phyloP scores from a whole-genome alignment of 2,888 invertebrate genomes.

The Belgica antarctica region DNA sequence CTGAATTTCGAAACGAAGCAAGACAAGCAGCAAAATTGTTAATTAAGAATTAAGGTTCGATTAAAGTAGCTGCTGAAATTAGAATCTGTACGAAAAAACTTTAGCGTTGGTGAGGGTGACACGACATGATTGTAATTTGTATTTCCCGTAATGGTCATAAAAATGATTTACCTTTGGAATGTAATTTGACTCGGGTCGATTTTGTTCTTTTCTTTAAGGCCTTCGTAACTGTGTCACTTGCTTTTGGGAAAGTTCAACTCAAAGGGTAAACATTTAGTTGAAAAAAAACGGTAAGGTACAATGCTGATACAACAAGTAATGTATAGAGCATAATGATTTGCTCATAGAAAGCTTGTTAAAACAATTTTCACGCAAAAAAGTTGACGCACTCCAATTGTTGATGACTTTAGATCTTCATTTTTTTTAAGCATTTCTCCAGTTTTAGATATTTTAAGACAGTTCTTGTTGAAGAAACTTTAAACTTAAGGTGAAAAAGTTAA shows the following conservation, averaged over 20 bases:
- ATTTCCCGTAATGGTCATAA: not conserved
- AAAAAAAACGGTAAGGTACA: no score
- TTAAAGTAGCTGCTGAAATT: constrained; percentile 16
- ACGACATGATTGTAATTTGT: not conserved
- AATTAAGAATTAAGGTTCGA: constrained; percentile 38
- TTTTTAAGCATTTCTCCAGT: no score
- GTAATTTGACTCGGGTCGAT: no score
- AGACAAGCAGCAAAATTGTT: constrained; percentile 17
- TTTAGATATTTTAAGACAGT: no score
- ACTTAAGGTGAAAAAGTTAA: no score
- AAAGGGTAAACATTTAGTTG: not conserved
- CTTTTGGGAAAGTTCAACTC: not conserved
- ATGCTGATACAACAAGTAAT: no score
- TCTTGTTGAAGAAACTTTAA: no score
- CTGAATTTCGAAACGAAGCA: not conserved
- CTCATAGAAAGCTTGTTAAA: no score
- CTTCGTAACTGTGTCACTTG: constrained; percentile 5
- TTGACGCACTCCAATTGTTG: no score
- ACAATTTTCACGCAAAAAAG: no score
- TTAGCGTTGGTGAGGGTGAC: not conserved
- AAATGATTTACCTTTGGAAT: not conserved
- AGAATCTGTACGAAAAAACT: not conserved
- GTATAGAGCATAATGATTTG: no score
- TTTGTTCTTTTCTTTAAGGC: not conserved
- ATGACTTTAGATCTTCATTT: no score